Base-by-base conservation (phyloP, 2,113 vertebrate genomes). In the Junco hyemalis region DNA sequence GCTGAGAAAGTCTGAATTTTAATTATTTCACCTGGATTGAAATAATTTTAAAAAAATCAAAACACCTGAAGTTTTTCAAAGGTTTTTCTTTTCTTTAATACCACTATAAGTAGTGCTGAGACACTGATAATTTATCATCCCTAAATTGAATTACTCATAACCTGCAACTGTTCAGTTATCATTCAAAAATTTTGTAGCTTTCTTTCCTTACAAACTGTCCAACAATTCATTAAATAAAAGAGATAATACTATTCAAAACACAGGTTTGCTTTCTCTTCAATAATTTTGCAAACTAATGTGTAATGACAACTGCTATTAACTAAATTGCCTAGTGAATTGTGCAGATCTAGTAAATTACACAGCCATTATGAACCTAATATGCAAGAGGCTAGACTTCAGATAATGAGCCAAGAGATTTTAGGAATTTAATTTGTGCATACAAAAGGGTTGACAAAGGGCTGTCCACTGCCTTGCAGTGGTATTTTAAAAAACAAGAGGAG, bases 341-440 rank as follows among this genome's bases (percentile, higher is more conserved):
- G 82, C 64, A 95, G 95, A 92, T 95, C 71, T 91, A 94, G 74
- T 85, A 89, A 97, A 96, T 96, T 88, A 84, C 79, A 92, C 9
- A 74, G 51, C 57, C 84, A 91, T 72, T 76, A 83, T 83, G 92
- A 96, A 96, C 66, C 53, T 81, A 93, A 73, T 97, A 94, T 82
- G 86, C 72, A 92, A 88, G 59, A 94, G n/a, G 35, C 89, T 95
- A 85, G 56, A 88, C 87, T 93, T 96, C 78, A 86, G 70, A 91
- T 79, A 95, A 96, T 86, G 78, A 97, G 82, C 84, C 85, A 94
- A 95, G 83, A 92, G 88, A 83, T 86, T 87, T 95, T 92, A 95
- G 74, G 83, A 94, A 93, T 93, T 97, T 92, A 92, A 96, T 96
- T 94, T 89, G 54, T 60, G 24, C 60, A 14, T 78, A 91, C 70